Conservation (phyloP, 2,113 vertebrate genomes). For the Pseudolaguvia tuberculata region DNA sequence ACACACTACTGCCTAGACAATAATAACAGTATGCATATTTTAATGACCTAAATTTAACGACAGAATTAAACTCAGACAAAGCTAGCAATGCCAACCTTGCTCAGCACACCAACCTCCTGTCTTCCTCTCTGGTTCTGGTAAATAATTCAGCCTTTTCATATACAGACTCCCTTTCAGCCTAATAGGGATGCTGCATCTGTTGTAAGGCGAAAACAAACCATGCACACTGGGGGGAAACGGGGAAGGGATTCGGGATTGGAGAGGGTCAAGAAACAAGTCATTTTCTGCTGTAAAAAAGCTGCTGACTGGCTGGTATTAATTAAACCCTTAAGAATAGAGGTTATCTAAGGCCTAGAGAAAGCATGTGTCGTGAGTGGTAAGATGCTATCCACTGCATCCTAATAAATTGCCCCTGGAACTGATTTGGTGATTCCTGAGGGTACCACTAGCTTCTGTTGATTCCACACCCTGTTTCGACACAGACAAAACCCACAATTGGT, state of each 20-base stretch:
- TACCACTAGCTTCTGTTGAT: conserved; percentile 12
- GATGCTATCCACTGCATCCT: conserved; percentile 62
- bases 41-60: conserved; percentile 36
- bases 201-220: conserved; percentile 68
- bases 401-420: conserved; percentile 52
- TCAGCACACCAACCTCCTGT: conserved; percentile 37
- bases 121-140: conserved; percentile 63
- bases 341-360: conserved; percentile 72
- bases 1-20: not conserved
- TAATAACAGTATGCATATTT: conserved; percentile 42
- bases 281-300: conserved; percentile 71
- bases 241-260: conserved; percentile 68
- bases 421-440: conserved; percentile 7
- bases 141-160: conserved; percentile 74
- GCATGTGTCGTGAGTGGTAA: conserved; percentile 58
- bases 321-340: conserved; percentile 77
- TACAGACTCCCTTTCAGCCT: conserved; percentile 67
- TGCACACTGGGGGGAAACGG: conserved; percentile 64
- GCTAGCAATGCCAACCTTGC: conserved; percentile 49
- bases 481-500: not conserved
- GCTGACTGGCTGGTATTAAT: conserved; percentile 70
- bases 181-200: conserved; percentile 72
- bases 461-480: not conserved
- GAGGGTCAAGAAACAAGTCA: conserved; percentile 69
- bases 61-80: conserved; percentile 37